phyloP scores from a whole-genome alignment of 2,113 vertebrate species.

The Acanthochromis polyacanthus region DNA sequence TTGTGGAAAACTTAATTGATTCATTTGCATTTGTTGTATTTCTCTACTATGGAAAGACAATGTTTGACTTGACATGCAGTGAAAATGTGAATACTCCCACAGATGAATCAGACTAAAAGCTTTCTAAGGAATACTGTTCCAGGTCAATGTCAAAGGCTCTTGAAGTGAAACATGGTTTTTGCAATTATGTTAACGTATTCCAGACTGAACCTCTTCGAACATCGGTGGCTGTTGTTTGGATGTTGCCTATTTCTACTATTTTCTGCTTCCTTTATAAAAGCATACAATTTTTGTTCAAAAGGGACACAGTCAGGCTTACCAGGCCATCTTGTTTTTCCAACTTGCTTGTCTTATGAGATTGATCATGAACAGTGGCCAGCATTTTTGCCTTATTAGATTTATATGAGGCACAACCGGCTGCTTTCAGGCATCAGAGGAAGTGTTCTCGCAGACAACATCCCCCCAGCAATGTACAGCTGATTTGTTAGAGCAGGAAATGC shows the following conservation, averaged over 20 bases:
- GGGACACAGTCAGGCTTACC: conserved; percentile 7
- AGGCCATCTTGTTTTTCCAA: conserved; percentile 56
- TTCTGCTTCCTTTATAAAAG: not conserved
- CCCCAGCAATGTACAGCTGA: conserved; percentile 1
- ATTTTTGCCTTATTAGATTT: conserved; percentile 77
- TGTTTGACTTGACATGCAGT: not conserved
- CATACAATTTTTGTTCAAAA: conserved; percentile 26
- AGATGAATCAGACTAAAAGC: not conserved
- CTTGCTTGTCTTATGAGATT: conserved; percentile 48
- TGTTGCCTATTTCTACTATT: not conserved
- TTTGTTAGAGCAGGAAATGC: conserved; percentile 12
- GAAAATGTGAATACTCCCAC: not conserved
- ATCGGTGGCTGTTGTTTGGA: not conserved
- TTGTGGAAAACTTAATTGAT: not conserved
- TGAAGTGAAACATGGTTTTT: not conserved
- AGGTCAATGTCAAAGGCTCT: not conserved
- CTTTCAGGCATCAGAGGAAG: conserved; percentile 53
- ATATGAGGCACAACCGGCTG: conserved; percentile 39
- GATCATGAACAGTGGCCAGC: conserved; percentile 52
- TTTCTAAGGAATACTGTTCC: not conserved
- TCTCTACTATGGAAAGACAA: not conserved
- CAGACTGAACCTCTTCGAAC: not conserved
- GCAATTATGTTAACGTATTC: not conserved
- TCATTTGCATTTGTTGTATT: conserved; percentile 8
- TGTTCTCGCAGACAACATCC: conserved; percentile 15